Evolutionary conservation across 2,797 vertebrate genomes (phyloP), one percentile per base, ranked within the genome.

Genomic region (Stomatorhinus walkeri): DNA sequence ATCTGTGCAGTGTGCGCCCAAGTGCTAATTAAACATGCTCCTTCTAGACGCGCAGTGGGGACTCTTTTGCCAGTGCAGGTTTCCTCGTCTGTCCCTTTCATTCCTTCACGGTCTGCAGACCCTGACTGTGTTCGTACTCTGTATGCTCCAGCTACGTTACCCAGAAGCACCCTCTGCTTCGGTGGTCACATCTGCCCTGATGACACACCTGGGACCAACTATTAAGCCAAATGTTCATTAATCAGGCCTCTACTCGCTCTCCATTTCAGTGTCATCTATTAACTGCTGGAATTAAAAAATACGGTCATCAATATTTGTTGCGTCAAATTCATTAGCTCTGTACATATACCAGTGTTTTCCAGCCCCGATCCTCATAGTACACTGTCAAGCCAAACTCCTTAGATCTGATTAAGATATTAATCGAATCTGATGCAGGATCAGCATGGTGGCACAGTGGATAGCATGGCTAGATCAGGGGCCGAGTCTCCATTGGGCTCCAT

Each of bases 1-100:
- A 85, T 84, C 81, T 85, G 6, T 85, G 52, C 54, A 16, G 36
- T 32, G 40, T 36, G 52, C 2, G 14, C 9, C 83, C 40, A 85
- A 89, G 81, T 88, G 88, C 88, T 85, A 85, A 85, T 89, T 85
- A 36, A 54, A 89, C 81, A 85, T 46, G 76, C 40, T 81, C 36
- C 76, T 46, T 46, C 76, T 81, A 81, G 16, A n/a, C 76, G 40
- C 8, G 0, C 76, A 46, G 76, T 43, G 8, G 40, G 76, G 76
- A n/a, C 76, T 46, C 36, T 46, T 22, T 46, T 46, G 40, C 14
- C 76, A 6, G 36, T 22, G 76, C 40, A n/a, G 76, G 76, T 36
- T n/a, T 46, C 40, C 76, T 81, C 28, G 1, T 14, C 76, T 81
- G 76, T n/a, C 40, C 76, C 40, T 81, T 46, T 46, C 76, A 46